phyloP scores from a whole-genome alignment of 64 coral and sea anemone genomes.

The Acropora yongei region DNA sequence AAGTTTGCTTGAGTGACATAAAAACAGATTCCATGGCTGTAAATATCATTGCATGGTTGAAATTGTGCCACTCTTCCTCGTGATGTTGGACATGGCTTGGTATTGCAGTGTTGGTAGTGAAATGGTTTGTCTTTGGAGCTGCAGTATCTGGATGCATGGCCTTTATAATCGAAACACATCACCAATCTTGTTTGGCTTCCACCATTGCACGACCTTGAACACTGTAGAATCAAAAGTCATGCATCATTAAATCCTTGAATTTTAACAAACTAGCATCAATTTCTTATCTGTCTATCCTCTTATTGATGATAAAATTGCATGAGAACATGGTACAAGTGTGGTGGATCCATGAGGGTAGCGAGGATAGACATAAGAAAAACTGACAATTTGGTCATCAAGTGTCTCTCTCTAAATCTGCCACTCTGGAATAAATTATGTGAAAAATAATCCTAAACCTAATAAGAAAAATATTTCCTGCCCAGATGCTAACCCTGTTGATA shows the following conservation, averaged over 20 bases:
- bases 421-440: too few relatives aligned
- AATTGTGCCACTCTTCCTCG: not conserved
- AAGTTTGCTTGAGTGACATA: constrained; percentile 81
- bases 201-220: constrained; percentile 79
- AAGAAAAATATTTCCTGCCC: too few relatives aligned
- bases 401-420: too few relatives aligned
- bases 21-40: constrained; percentile 45
- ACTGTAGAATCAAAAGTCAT: constrained; percentile 45
- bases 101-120: constrained; percentile 71
- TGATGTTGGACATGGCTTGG: constrained; percentile 51
- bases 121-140: constrained; percentile 62
- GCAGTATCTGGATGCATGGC: constrained; percentile 67
- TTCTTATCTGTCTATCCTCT: too few relatives aligned
- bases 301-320: too few relatives aligned
- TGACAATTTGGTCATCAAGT: too few relatives aligned
- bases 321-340: too few relatives aligned
- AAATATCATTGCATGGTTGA: constrained; percentile 50
- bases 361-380: too few relatives aligned
- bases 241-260: not conserved
- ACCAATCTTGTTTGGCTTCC: constrained; percentile 74
- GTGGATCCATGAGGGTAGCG: too few relatives aligned
- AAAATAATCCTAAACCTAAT: too few relatives aligned
- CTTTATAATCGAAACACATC: constrained; percentile 78
- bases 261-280: too few relatives aligned
- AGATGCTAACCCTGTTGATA: too few relatives aligned